Conservation (phyloP, 2,113 vertebrate species). For the Eira barbara region DNA sequence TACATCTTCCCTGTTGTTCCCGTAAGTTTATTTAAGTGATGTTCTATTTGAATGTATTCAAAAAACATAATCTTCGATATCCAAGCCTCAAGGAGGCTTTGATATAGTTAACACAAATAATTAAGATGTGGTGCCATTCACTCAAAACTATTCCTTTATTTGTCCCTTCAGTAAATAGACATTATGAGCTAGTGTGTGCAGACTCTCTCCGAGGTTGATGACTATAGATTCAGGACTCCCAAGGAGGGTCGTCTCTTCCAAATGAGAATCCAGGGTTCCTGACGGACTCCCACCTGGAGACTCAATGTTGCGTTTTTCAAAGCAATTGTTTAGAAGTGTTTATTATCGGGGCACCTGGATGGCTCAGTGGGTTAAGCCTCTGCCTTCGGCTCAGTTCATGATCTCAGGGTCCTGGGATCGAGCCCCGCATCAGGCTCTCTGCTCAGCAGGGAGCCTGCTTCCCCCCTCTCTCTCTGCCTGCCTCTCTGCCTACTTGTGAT, state of each 20-base stretch:
- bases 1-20: not conserved
- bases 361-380: too few relatives aligned
- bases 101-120: not conserved
- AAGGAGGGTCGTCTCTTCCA: not conserved
- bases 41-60: not conserved
- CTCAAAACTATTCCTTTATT: not conserved
- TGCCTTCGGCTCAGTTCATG: too few relatives aligned
- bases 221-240: not conserved
- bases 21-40: not conserved
- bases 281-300: not conserved
- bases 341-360: not conserved
- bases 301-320: not conserved
- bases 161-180: not conserved
- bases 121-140: not conserved
- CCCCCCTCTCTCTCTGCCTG: too few relatives aligned
- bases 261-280: not conserved
- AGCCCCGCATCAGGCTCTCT: too few relatives aligned
- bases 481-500: too few relatives aligned
- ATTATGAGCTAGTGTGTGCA: not conserved
- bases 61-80: not conserved
- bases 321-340: not conserved
- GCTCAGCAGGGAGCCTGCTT: too few relatives aligned
- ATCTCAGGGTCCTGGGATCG: too few relatives aligned
- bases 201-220: not conserved
- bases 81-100: not conserved